Evolutionary conservation across 2,888 invertebrate genomes (phyloP).

Genomic region (Mimachlamys varia): DNA sequence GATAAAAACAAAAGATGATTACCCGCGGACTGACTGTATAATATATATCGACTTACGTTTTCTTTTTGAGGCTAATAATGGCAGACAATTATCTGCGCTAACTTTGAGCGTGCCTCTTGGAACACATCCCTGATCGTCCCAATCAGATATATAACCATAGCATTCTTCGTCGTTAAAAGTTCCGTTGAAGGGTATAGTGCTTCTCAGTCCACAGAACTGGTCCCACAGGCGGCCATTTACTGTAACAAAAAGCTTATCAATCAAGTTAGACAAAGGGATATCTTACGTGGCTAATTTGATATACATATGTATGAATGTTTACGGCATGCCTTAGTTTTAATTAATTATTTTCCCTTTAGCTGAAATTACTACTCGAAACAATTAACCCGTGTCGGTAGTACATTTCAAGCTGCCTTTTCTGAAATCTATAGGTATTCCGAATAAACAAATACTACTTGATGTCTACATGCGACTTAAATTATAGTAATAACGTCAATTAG

Average conservation of each 20-base stretch:
- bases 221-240: constrained; percentile 67
- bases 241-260: constrained; percentile 42
- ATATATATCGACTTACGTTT: not conserved
- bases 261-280: not conserved
- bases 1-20: not conserved
- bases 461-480: too few relatives aligned
- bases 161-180: constrained; percentile 70
- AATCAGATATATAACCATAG: constrained; percentile 74
- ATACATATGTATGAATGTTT: too few relatives aligned
- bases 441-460: too few relatives aligned
- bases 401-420: too few relatives aligned
- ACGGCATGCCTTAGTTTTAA: too few relatives aligned
- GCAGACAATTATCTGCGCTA: constrained; percentile 62
- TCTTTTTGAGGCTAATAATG: constrained; percentile 8
- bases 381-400: too few relatives aligned
- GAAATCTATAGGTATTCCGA: too few relatives aligned
- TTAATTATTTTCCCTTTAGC: too few relatives aligned
- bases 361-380: too few relatives aligned
- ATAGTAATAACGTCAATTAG: too few relatives aligned
- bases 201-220: constrained; percentile 73
- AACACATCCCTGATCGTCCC: constrained; percentile 74
- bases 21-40: not conserved
- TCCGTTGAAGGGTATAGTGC: constrained; percentile 72
- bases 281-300: too few relatives aligned
- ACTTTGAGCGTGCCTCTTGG: constrained; percentile 64